A percentile compares a stretch with the other conserved stretches of the same genome.
These are phyloP conservation scores for Orestias chungarensis DNA, from an alignment of 2,797 vertebrate genomes.

Conservation along the genomic window DNA sequence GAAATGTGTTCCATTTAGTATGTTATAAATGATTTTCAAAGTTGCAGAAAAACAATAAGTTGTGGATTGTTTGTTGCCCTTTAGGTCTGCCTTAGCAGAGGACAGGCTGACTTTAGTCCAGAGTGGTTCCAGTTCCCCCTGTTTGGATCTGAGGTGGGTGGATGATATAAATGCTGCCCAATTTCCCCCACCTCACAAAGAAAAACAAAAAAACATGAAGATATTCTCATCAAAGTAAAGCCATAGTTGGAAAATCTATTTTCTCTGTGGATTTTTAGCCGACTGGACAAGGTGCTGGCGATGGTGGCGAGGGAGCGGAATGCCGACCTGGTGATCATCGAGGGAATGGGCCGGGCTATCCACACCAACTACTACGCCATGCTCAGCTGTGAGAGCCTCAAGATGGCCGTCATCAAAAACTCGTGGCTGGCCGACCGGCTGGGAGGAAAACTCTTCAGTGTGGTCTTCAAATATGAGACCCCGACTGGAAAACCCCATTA, in stretches of 20 bases:
- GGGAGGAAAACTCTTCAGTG: constrained; percentile 95
- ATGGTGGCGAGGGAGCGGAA: constrained; percentile 87
- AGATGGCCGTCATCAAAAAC: constrained; percentile 97
- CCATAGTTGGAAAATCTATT: neutral
- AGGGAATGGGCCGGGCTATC: constrained; percentile 98
- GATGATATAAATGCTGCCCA: neutral
- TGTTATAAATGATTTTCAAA: neutral
- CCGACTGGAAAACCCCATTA: constrained; percentile 73
- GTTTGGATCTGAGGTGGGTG: constrained; percentile 92
- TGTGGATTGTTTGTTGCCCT: constrained; percentile 22
- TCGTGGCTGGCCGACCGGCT: constrained; percentile 95
- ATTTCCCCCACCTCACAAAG: too few species aligned
- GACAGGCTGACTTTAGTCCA: constrained; percentile 89
- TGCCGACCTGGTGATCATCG: constrained; percentile 94
- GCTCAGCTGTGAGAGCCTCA: constrained; percentile 94
- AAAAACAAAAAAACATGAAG: neutral
- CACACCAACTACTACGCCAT: constrained; percentile 96
- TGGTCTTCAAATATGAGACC: constrained; percentile 97
- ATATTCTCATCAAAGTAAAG: neutral
- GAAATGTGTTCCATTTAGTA: neutral
- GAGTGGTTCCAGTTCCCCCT: constrained; percentile 96
- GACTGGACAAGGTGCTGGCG: constrained; percentile 92
- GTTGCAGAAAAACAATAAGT: neutral
- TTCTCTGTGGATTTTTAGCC: constrained; percentile 72
- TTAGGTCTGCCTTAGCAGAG: constrained; percentile 84